A percentile compares a stretch with the other conserved stretches of the same genome.
Evolutionary conservation across 2,888 invertebrate species (phyloP).

Genomic region (Salticus scenicus): DNA sequence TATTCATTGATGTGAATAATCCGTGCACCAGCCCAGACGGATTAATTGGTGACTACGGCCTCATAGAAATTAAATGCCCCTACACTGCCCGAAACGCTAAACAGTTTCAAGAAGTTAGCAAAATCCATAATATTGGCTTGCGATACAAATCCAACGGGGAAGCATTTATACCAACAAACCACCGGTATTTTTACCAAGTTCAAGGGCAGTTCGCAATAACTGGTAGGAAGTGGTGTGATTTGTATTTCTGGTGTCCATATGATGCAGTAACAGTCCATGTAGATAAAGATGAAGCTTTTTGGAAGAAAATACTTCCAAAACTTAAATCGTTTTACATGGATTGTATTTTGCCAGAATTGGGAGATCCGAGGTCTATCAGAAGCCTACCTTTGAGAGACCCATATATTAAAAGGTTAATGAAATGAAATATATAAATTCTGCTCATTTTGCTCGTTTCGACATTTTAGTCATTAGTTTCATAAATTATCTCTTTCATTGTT

Average conservation of each 20-base stretch:
- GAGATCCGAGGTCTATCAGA: neutral
- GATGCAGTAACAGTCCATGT: neutral
- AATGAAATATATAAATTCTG: too few relatives aligned
- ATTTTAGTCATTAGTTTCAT: too few relatives aligned
- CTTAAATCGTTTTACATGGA: neutral
- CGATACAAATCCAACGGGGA: neutral
- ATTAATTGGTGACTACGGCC: constrained; percentile 15
- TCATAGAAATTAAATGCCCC: constrained; percentile 22
- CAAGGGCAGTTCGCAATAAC: neutral
- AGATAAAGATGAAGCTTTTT: neutral
- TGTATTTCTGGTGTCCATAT: neutral
- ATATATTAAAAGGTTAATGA: neutral
- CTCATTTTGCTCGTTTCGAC: too few relatives aligned
- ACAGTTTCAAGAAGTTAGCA: neutral
- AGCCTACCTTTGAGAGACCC: neutral
- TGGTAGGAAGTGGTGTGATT: neutral
- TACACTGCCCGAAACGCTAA: neutral
- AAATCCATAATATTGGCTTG: neutral
- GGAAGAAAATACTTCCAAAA: neutral
- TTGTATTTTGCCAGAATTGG: neutral
- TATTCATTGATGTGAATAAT: neutral
- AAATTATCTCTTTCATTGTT: too few relatives aligned
- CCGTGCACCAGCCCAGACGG: constrained; percentile 33
- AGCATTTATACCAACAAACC: neutral
- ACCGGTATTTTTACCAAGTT: neutral